These are phyloP conservation scores for Saiga tatarica DNA, from an alignment of 2,113 vertebrate species.

Conservation along the genomic window DNA sequence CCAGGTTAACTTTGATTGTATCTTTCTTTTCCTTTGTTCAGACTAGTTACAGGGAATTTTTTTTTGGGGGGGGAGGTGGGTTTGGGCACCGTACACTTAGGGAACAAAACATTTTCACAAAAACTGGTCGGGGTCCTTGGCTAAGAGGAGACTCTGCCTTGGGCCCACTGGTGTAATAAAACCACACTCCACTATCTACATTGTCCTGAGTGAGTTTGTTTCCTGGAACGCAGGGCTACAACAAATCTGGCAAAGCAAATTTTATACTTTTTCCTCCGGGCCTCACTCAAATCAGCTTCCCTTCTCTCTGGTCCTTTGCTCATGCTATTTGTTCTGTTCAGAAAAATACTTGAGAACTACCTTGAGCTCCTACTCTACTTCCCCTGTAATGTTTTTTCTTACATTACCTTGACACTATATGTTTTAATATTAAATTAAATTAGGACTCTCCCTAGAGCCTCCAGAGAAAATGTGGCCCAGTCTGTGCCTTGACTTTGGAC, in stretches of 20 bases:
- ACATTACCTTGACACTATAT: neutral
- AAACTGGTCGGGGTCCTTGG: neutral
- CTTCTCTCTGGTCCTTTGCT: neutral
- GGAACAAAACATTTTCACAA: neutral
- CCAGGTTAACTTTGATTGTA: neutral
- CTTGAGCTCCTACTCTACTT: neutral
- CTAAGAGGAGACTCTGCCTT: neutral
- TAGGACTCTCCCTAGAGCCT: neutral
- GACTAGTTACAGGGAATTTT: neutral
- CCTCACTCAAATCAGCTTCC: neutral
- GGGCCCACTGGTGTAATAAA: neutral
- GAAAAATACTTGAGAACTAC: neutral
- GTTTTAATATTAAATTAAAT: neutral
- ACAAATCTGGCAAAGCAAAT: neutral
- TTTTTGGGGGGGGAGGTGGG: too few relatives aligned
- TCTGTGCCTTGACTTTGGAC: neutral
- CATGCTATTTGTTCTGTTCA: neutral
- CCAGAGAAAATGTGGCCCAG: neutral
- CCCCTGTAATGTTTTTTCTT: neutral
- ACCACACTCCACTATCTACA: neutral
- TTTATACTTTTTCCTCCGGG: neutral
- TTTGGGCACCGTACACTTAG: neutral
- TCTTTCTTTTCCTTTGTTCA: neutral
- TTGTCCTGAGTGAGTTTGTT: neutral
- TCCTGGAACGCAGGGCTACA: neutral